Conservation (phyloP, 30 jellyfish, hydroid and myxozoan species). For the Aurelia coerulea region DNA sequence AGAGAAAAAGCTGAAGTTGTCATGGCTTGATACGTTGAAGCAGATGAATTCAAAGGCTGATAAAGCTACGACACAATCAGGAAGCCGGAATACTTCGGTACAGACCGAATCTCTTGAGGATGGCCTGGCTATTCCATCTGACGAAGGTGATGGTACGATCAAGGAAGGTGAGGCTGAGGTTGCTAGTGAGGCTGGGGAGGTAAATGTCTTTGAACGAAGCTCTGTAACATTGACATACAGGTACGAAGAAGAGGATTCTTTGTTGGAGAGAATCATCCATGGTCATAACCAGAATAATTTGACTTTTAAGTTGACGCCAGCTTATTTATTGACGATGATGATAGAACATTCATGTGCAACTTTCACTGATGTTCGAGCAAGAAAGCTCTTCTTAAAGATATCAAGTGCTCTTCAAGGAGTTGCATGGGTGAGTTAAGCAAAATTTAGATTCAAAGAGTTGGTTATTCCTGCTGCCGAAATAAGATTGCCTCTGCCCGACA, state of each 20-base stretch:
- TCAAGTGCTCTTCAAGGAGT: constrained; percentile 95
- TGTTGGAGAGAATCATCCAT: constrained; percentile 73
- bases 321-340: constrained; percentile 82
- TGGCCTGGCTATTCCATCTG: constrained; percentile 11
- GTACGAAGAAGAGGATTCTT: constrained; percentile 74
- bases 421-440: constrained; percentile 89
- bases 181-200: background rate
- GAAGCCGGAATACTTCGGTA: background rate
- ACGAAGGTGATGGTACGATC: background rate
- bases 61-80: background rate
- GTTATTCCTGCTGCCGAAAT: no score
- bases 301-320: constrained; percentile 83
- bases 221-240: constrained; percentile 49
- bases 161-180: background rate
- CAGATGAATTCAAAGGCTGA: constrained; percentile 12
- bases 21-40: constrained; percentile 75
- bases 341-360: constrained; percentile 98
- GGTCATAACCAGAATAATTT: constrained; percentile 43
- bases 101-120: no score
- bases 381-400: constrained; percentile 82
- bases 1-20: constrained; percentile 26
- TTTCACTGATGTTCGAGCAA: constrained; percentile 74
- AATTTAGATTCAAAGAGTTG: background rate
- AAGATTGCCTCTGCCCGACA: no score
- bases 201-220: constrained; percentile 51